These are phyloP conservation scores for Nomia melanderi DNA, from an alignment of 1,140 invertebrate genomes.

Conservation along the genomic window DNA sequence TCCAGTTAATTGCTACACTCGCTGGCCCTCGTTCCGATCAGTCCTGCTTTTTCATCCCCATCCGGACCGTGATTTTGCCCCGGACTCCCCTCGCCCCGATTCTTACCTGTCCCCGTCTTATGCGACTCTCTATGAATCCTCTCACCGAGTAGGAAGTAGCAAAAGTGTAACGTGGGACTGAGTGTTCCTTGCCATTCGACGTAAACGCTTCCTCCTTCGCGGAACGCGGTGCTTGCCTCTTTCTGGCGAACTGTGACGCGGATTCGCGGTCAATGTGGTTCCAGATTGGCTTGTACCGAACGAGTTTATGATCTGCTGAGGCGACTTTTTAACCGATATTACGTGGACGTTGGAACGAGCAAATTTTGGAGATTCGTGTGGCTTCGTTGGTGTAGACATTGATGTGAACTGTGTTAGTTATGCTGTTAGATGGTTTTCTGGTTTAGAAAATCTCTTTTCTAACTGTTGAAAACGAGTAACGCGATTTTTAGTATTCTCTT, in stretches of 20 bases:
- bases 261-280: neutral
- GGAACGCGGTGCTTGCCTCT: neutral
- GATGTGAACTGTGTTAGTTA: too few species aligned
- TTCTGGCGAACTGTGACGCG: neutral
- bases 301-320: too few species aligned
- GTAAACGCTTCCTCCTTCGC: constrained; percentile 35
- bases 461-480: too few species aligned
- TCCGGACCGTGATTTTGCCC: constrained; percentile 27
- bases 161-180: constrained; percentile 72
- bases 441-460: too few species aligned
- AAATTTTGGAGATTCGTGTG: too few species aligned
- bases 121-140: constrained; percentile 24
- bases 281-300: too few species aligned
- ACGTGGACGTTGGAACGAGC: too few species aligned
- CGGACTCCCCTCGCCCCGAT: neutral
- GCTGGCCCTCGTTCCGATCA: constrained; percentile 57
- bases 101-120: constrained; percentile 13
- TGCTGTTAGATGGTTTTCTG: too few species aligned
- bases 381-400: too few species aligned
- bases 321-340: too few species aligned
- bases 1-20: constrained; percentile 77
- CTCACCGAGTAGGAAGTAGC: constrained; percentile 52
- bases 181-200: constrained; percentile 31
- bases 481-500: too few species aligned
- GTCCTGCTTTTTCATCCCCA: constrained; percentile 56